Evolutionary conservation across 2,888 invertebrate species (phyloP).

Genomic region (Sturmia bella): DNA sequence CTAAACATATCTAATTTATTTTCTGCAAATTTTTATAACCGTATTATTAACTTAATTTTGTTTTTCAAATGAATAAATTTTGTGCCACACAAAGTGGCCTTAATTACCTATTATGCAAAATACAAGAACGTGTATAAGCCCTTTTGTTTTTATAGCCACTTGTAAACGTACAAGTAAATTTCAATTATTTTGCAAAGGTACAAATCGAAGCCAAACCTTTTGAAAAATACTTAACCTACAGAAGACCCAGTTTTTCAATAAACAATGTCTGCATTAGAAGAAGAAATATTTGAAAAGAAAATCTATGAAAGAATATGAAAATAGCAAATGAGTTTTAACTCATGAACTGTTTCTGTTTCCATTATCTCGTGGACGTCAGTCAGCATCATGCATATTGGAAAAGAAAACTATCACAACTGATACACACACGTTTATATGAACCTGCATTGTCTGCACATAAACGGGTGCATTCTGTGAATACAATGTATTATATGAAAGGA

Average conservation of each 20-base stretch:
- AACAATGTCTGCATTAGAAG: constrained; percentile 13
- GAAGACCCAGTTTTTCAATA: constrained; percentile 32
- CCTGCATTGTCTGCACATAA: background rate
- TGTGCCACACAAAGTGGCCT: background rate
- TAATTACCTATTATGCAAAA: constrained; percentile 26
- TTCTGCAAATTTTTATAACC: too few species aligned
- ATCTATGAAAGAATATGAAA: background rate
- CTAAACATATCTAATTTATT: too few species aligned
- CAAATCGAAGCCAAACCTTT: constrained; percentile 42
- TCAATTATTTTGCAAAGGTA: constrained; percentile 31
- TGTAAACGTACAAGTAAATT: constrained; percentile 34
- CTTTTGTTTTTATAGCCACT: constrained; percentile 12
- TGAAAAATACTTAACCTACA: constrained; percentile 58
- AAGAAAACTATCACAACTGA: background rate
- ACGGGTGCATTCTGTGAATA: background rate
- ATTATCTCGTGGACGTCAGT: constrained; percentile 35
- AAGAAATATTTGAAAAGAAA: constrained; percentile 10
- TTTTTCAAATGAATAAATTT: background rate
- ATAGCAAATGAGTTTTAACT: background rate
- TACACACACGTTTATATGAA: background rate
- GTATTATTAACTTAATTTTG: background rate
- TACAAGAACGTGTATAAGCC: background rate
- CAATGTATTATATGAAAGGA: background rate
- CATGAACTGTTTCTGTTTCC: constrained; percentile 2
- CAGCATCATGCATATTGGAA: constrained; percentile 28